Conservation (phyloP, 2,797 vertebrate genomes). For the Sciaenops ocellatus region DNA sequence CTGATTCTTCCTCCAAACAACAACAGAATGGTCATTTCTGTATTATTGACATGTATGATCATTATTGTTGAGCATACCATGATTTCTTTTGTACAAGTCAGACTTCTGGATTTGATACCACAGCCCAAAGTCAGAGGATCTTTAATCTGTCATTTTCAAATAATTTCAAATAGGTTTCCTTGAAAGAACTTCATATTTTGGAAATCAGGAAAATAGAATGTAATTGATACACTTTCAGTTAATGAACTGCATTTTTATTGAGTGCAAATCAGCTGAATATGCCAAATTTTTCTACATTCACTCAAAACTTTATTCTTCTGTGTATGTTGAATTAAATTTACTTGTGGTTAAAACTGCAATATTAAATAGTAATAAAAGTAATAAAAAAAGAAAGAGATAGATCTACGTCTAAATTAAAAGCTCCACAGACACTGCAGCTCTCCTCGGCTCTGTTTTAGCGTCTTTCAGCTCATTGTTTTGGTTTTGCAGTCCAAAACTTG, state of each 20-base stretch:
- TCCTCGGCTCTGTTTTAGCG: neutral
- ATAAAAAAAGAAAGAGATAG: too few species aligned
- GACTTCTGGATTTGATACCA: slow-evolving; percentile 61
- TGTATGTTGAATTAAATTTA: neutral
- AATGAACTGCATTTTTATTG: neutral
- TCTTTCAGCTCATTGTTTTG: slow-evolving; percentile 5
- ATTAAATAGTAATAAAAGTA: too few species aligned
- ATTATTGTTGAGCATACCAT: slow-evolving; percentile 46
- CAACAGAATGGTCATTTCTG: slow-evolving; percentile 49
- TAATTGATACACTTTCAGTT: neutral
- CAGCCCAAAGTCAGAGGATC: slow-evolving; percentile 10
- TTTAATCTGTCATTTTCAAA: slow-evolving; percentile 13
- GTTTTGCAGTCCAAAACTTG: neutral
- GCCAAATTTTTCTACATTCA: neutral
- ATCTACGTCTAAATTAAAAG: too few species aligned
- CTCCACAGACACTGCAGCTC: neutral
- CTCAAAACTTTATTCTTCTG: neutral
- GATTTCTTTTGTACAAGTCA: slow-evolving; percentile 67
- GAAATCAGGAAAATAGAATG: neutral
- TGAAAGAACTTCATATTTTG: neutral
- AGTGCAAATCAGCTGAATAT: neutral
- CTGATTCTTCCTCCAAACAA: slow-evolving; percentile 45
- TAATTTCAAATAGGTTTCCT: slow-evolving; percentile 19
- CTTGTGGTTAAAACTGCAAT: neutral
- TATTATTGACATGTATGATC: slow-evolving; percentile 47